Conservation (phyloP, 2,797 vertebrate species). For the Halcyon badia region DNA sequence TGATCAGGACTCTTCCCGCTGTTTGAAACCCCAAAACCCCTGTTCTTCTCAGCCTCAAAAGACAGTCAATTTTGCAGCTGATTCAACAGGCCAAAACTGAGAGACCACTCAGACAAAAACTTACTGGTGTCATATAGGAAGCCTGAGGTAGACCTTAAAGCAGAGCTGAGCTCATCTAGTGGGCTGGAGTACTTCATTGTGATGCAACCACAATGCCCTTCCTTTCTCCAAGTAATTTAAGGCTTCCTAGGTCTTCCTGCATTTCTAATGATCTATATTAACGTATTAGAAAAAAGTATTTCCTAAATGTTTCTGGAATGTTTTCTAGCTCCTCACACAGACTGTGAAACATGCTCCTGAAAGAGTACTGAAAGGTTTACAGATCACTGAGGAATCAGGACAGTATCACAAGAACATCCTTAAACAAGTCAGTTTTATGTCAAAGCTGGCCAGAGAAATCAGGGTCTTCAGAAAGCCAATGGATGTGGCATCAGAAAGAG, state of each 20-base stretch:
- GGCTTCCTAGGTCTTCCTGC: neutral
- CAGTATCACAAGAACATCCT: neutral
- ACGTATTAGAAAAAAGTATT: neutral
- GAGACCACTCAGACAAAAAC: neutral
- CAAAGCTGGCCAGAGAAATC: neutral
- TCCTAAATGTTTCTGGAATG: neutral
- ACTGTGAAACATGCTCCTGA: neutral
- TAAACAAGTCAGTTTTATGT: neutral
- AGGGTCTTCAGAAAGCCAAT: neutral
- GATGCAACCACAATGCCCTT: neutral
- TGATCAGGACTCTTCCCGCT: neutral
- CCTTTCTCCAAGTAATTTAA: neutral
- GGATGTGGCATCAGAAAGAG: neutral
- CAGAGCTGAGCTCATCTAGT: neutral
- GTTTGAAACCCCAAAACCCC: neutral
- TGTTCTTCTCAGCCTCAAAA: neutral
- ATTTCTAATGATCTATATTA: neutral
- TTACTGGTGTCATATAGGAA: neutral
- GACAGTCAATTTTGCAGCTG: rapidly evolving
- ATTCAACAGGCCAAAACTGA: neutral
- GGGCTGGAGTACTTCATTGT: neutral
- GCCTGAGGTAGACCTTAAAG: neutral
- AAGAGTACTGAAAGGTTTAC: neutral
- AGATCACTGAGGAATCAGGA: neutral
- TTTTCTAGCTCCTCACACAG: neutral